These are phyloP conservation scores for Cygnus buccinator DNA, from an alignment of 2,113 vertebrate genomes.

Conservation along the genomic window DNA sequence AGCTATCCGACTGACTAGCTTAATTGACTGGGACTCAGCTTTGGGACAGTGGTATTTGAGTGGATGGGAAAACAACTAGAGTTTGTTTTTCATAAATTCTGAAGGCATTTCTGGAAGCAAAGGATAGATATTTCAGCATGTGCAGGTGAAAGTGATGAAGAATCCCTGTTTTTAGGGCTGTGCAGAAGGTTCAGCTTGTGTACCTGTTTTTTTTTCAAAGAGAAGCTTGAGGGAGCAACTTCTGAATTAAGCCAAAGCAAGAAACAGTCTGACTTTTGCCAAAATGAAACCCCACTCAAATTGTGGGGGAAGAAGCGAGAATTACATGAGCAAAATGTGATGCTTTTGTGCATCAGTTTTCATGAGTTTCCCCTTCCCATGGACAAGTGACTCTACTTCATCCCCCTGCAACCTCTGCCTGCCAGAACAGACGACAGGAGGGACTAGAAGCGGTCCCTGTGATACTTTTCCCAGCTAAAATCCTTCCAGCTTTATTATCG, in stretches of 20 bases:
- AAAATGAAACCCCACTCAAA: not conserved
- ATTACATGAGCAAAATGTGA: not conserved
- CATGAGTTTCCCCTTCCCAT: too few relatives aligned
- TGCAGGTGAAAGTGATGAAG: not conserved
- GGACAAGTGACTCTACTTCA: rapidly evolving
- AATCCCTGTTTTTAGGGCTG: not conserved
- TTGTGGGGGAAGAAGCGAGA: not conserved
- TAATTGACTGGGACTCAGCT: not conserved
- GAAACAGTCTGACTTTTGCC: not conserved
- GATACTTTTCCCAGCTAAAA: not conserved
- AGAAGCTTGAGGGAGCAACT: too few relatives aligned
- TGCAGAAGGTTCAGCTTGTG: not conserved
- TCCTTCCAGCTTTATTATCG: rapidly evolving
- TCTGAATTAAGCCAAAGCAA: not conserved
- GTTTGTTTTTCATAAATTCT: not conserved
- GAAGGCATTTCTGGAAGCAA: not conserved
- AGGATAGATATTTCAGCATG: not conserved
- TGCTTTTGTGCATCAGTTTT: not conserved
- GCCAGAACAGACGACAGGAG: not conserved
- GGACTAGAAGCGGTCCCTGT: not conserved
- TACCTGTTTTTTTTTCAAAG: not conserved
- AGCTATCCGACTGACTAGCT: not conserved
- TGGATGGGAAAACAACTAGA: not conserved
- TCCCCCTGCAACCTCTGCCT: too few relatives aligned
- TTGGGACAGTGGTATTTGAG: not conserved